phyloP scores from a whole-genome alignment of 1,140 invertebrate species.

The Ephestia elutella region DNA sequence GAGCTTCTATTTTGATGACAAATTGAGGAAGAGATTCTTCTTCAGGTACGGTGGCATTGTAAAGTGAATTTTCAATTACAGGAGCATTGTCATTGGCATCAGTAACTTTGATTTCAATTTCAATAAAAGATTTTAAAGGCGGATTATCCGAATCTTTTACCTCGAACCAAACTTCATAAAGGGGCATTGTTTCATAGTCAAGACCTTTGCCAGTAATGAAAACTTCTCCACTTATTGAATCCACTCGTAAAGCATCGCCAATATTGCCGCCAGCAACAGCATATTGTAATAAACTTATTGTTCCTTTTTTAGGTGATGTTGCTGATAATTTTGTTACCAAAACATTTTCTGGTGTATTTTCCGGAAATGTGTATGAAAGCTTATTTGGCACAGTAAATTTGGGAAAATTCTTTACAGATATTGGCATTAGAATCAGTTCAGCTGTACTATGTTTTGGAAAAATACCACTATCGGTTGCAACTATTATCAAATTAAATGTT shows the following conservation, averaged over 20 bases:
- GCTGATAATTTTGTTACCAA: constrained; percentile 82
- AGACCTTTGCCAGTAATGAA: constrained; percentile 84
- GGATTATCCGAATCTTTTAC: constrained; percentile 89
- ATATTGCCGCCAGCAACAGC: constrained; percentile 94
- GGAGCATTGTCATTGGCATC: constrained; percentile 95
- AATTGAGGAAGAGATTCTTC: constrained; percentile 87
- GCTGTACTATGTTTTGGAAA: constrained; percentile 78
- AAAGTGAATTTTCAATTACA: constrained; percentile 84
- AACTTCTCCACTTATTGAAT: constrained; percentile 85
- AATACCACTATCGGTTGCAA: constrained; percentile 81
- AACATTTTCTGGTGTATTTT: constrained; percentile 84
- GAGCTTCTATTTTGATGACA: constrained; percentile 86
- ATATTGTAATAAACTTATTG: constrained; percentile 82
- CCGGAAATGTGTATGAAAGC: constrained; percentile 83
- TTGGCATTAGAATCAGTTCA: constrained; percentile 81
- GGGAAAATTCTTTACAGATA: constrained; percentile 84
- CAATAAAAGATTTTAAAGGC: constrained; percentile 82
- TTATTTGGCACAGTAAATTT: constrained; percentile 80
- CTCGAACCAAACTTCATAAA: constrained; percentile 95
- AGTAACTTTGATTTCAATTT: constrained; percentile 88
- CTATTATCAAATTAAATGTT: constrained; percentile 83
- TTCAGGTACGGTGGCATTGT: constrained; percentile 89
- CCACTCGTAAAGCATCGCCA: constrained; percentile 87
- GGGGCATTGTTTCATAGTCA: constrained; percentile 89
- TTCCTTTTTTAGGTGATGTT: constrained; percentile 82